Conservation (phyloP, 2,113 vertebrate species). For the Pangasianodon hypophthalmus region DNA sequence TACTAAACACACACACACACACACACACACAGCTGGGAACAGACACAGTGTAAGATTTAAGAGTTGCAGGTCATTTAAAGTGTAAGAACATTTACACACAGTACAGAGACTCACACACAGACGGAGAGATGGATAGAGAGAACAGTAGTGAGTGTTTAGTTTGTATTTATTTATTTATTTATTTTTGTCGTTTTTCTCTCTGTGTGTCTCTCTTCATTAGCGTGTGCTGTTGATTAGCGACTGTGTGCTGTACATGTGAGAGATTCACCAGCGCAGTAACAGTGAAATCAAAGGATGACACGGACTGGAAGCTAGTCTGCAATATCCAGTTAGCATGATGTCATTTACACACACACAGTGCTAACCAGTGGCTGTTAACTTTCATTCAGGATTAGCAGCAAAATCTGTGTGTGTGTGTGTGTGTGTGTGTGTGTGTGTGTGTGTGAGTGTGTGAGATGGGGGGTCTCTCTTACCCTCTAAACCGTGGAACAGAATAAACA, state of each 20-base stretch:
- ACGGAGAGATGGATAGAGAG: background rate
- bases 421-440: conserved; percentile 11
- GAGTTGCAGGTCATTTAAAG: background rate
- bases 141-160: background rate
- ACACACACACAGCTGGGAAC: background rate
- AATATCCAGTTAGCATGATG: background rate
- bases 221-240: too few species aligned
- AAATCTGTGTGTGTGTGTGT: background rate
- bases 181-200: too few species aligned
- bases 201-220: too few species aligned
- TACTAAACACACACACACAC: background rate
- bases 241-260: background rate
- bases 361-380: background rate
- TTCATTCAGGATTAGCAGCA: background rate
- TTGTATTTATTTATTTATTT: background rate
- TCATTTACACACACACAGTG: background rate
- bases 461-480: background rate
- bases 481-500: conserved; percentile 1
- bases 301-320: background rate
- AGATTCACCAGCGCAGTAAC: background rate
- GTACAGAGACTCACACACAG: background rate
- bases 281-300: too few species aligned
- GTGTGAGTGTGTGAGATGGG: background rate
- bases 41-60: background rate
- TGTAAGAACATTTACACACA: background rate